Conservation (phyloP, 2,888 invertebrate genomes). For the Drosophila meridiana region DNA sequence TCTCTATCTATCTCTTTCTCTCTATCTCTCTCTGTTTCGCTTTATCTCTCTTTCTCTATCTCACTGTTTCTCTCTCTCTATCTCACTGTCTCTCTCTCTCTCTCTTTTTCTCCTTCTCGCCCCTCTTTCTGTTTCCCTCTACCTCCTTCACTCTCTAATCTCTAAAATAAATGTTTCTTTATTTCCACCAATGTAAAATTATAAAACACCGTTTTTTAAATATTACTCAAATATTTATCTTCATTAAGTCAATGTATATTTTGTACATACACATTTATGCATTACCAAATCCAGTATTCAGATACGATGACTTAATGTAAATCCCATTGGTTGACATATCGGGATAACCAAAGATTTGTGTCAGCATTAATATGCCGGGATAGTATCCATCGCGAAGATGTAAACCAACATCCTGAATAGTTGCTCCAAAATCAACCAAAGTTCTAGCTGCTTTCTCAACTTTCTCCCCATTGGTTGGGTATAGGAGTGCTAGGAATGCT, state of each 20-base stretch:
- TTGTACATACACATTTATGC: not conserved
- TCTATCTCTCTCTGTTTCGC: not conserved
- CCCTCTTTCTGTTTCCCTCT: not conserved
- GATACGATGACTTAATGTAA: not conserved
- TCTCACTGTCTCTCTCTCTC: not conserved
- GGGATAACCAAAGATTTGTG: not conserved
- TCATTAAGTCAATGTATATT: not conserved
- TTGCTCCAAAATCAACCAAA: too few relatives aligned
- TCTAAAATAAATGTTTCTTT: not conserved
- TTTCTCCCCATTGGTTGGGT: not conserved
- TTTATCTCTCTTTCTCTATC: not conserved
- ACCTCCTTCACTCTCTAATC: not conserved
- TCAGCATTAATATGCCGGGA: too few relatives aligned
- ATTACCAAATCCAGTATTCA: not conserved
- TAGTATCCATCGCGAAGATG: not conserved
- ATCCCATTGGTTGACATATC: too few relatives aligned
- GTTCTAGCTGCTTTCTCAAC: too few relatives aligned
- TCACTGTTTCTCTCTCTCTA: not conserved
- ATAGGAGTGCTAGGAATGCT: constrained; percentile 8
- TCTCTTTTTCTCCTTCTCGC: not conserved
- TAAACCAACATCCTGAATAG: not conserved
- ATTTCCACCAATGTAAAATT: not conserved
- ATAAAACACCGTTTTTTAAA: too few relatives aligned
- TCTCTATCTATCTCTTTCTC: not conserved
- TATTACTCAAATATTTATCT: not conserved